phyloP scores from a whole-genome alignment of 2,888 invertebrate genomes.

The Hypsopygia costalis region DNA sequence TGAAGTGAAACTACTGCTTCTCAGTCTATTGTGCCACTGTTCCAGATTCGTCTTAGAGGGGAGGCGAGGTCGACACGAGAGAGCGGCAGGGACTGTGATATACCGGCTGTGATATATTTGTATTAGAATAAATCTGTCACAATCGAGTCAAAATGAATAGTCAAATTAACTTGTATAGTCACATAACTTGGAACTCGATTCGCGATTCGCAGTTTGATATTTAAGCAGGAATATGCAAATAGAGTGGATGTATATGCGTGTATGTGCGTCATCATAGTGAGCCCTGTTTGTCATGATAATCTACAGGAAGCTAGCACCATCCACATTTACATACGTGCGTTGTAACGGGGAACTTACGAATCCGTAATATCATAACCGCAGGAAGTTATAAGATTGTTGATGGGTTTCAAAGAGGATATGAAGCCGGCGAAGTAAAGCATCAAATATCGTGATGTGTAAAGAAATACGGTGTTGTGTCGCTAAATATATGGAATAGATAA shows the following conservation, averaged over 20 bases:
- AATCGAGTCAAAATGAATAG: too few relatives aligned
- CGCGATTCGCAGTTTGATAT: constrained; percentile 38
- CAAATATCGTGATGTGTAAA: too few relatives aligned
- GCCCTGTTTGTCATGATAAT: constrained; percentile 63
- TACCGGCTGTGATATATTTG: too few relatives aligned
- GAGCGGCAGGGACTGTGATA: too few relatives aligned
- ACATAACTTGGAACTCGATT: constrained; percentile 15
- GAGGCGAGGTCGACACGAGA: too few relatives aligned
- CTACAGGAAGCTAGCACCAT: constrained; percentile 50
- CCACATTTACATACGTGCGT: constrained; percentile 38
- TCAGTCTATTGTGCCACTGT: too few relatives aligned
- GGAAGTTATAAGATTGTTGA: not conserved
- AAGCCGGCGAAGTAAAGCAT: too few relatives aligned
- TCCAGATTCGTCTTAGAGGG: too few relatives aligned
- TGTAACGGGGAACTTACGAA: not conserved
- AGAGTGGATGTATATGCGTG: constrained; percentile 18
- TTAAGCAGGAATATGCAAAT: constrained; percentile 46
- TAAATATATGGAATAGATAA: too few relatives aligned
- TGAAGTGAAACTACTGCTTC: too few relatives aligned
- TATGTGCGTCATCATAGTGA: constrained; percentile 31
- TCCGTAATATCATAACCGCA: not conserved
- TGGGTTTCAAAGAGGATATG: not conserved
- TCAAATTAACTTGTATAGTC: not conserved
- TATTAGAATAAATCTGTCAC: too few relatives aligned
- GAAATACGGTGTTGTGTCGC: too few relatives aligned